Evolutionary conservation across 2,113 vertebrate genomes (phyloP), one percentile per base, ranked within the genome.

Genomic region (Halichoeres trimaculatus): DNA sequence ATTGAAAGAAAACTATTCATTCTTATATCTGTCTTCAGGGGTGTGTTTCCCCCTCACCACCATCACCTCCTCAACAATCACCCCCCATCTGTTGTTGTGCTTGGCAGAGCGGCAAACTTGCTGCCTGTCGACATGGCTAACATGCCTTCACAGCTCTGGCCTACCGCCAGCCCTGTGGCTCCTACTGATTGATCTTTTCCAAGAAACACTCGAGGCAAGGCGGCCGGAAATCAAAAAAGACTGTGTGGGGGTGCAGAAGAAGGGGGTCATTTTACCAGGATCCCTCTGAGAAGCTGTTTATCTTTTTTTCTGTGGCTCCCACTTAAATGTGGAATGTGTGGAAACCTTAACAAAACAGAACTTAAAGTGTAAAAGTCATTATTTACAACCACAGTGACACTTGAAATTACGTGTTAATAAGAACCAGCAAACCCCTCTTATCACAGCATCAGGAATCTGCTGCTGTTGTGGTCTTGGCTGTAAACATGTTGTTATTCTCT

Each of bases 121-220:
- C 73, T 74, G 77, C 56, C 64, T 41, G 58, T 68, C 61, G 23
- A 13, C 23, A 5, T 17, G 61, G 58, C 56, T 70, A 30, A 30
- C 71, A 74, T 70, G 61, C 78, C 78, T 78, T 65, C 81, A 40
- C 56, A 9, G 35, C 52, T 52, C 51, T 74, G 70, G 55, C 55
- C 40, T 41, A 67, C 64, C 12, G 16, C 79, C 82, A 78, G 66
- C 36, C 8, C 57, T 22, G 70, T 80, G 70, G 81, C 59, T 78
- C 72, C 63, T 70, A 70, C 66, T 53, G 22, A 87, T 76, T 85
- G 82, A 78, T 85, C 70, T 81, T 83, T 87, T 83, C 80, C 30
- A 58, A 81, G 74, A 85, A 83, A 76, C 55, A 54, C 71, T 69
- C 50, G 76, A 45, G 52, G 70, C 62, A 24, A 53, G 63, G 63